Conservation (phyloP, 2,888 invertebrate species). For the Ophion slaviceki region DNA sequence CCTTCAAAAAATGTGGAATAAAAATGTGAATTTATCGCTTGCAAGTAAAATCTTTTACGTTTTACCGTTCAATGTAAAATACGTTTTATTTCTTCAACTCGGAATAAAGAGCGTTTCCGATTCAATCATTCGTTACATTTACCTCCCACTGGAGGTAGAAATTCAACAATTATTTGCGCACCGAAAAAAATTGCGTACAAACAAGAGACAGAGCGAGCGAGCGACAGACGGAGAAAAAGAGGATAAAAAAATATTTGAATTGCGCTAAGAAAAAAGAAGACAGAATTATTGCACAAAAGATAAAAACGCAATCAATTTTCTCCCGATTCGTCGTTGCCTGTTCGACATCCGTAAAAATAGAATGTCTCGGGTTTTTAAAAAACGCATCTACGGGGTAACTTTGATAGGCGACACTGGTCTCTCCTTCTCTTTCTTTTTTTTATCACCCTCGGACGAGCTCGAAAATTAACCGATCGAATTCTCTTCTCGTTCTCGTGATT, state of each 20-base stretch:
- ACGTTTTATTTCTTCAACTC: background rate
- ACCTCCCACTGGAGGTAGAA: background rate
- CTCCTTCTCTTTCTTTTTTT: background rate
- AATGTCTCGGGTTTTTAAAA: slow-evolving; percentile 24
- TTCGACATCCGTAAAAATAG: slow-evolving; percentile 5
- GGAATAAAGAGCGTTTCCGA: background rate
- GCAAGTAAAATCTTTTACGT: background rate
- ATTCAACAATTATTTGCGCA: background rate
- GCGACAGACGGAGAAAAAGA: background rate
- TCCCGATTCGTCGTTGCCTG: slow-evolving; percentile 7
- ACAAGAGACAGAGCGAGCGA: background rate
- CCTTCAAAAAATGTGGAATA: background rate
- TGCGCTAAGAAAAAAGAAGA: slow-evolving; percentile 12
- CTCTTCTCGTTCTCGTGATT: slow-evolving; percentile 3
- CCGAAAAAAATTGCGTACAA: background rate
- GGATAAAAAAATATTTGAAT: background rate
- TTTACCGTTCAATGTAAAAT: background rate
- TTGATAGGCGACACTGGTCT: slow-evolving; percentile 24
- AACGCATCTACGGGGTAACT: slow-evolving; percentile 37
- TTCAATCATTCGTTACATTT: background rate
- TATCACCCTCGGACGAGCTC: background rate
- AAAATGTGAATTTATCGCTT: background rate
- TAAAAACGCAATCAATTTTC: slow-evolving; percentile 34
- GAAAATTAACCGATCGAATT: background rate
- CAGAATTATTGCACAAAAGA: slow-evolving; percentile 40